These are phyloP conservation scores for Meta bourneti DNA, from an alignment of 2,888 invertebrate genomes.

Conservation along the genomic window DNA sequence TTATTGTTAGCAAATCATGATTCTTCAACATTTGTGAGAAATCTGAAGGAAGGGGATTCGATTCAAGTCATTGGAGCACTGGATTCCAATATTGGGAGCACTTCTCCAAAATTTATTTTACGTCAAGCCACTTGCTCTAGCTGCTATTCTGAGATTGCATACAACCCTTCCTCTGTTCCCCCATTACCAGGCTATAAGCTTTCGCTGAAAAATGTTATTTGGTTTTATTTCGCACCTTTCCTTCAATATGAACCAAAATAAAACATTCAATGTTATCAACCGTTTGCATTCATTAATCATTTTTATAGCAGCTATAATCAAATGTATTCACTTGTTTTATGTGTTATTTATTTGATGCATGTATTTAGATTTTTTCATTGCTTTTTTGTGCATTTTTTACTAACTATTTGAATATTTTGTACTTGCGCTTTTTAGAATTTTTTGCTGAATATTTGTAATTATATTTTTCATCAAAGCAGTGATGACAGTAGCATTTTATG, in stretches of 20 bases:
- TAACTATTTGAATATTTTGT: slow-evolving; percentile 36
- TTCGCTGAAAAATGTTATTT: slow-evolving; percentile 50
- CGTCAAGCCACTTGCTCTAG: slow-evolving; percentile 52
- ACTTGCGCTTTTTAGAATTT: slow-evolving; percentile 29
- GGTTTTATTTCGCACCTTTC: slow-evolving; percentile 62
- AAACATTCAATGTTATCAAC: background rate
- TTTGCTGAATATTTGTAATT: slow-evolving; percentile 1
- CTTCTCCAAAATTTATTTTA: slow-evolving; percentile 45
- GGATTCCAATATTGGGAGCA: slow-evolving; percentile 59
- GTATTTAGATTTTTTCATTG: background rate
- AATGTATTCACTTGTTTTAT: slow-evolving; percentile 22
- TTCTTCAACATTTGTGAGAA: slow-evolving; percentile 54
- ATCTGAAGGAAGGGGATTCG: slow-evolving; percentile 66
- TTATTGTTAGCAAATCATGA: slow-evolving; percentile 28
- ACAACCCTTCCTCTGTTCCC: slow-evolving; percentile 28
- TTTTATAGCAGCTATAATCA: slow-evolving; percentile 7
- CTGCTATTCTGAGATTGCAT: slow-evolving; percentile 47
- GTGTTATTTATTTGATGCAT: slow-evolving; percentile 29
- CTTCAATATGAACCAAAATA: slow-evolving; percentile 36
- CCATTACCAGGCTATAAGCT: slow-evolving; percentile 20
- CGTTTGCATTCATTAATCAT: background rate
- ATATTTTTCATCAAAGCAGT: slow-evolving; percentile 17
- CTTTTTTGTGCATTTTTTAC: slow-evolving; percentile 21
- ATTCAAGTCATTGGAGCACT: slow-evolving; percentile 59
- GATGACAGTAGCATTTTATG: too few relatives aligned